These are phyloP conservation scores for Netelia virgata DNA, from an alignment of 2,888 invertebrate species.

Conservation along the genomic window DNA sequence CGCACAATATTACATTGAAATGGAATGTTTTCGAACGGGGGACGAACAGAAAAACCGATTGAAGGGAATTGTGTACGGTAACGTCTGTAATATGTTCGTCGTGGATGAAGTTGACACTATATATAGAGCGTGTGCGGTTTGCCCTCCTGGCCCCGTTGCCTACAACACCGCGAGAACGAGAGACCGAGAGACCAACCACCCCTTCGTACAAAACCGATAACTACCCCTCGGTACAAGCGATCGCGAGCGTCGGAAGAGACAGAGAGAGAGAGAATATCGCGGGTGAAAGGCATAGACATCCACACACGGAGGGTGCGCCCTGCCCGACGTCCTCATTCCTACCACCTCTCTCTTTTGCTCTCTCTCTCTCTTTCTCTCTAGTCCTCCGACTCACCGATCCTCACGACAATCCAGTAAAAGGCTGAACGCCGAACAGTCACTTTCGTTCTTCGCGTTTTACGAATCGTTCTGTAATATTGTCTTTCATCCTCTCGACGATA, in stretches of 20 bases:
- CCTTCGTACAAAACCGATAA: conserved; percentile 69
- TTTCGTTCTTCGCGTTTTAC: background rate
- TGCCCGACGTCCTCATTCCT: conserved; percentile 69
- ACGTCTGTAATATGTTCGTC: conserved; percentile 26
- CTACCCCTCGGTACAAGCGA: conserved; percentile 69
- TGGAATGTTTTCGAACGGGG: no score
- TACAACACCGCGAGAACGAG: conserved; percentile 68
- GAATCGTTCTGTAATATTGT: background rate
- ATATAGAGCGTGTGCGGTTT: conserved; percentile 46
- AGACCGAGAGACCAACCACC: conserved; percentile 68
- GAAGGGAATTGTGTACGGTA: conserved; percentile 13
- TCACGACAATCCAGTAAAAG: conserved; percentile 62
- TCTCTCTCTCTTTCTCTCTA: conserved; percentile 34
- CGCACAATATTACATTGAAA: no score
- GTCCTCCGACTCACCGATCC: conserved; percentile 17
- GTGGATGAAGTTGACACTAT: conserved; percentile 24
- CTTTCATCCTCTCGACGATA: background rate
- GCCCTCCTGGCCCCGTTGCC: conserved; percentile 67
- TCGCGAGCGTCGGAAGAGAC: conserved; percentile 16
- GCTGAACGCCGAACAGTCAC: conserved; percentile 64
- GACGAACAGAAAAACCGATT: conserved; percentile 5
- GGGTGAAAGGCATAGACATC: conserved; percentile 57
- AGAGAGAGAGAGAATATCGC: conserved; percentile 55
- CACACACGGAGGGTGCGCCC: conserved; percentile 73
- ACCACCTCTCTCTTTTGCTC: conserved; percentile 55